Conservation (phyloP, 2,113 vertebrate species). For the Butorides virescens region DNA sequence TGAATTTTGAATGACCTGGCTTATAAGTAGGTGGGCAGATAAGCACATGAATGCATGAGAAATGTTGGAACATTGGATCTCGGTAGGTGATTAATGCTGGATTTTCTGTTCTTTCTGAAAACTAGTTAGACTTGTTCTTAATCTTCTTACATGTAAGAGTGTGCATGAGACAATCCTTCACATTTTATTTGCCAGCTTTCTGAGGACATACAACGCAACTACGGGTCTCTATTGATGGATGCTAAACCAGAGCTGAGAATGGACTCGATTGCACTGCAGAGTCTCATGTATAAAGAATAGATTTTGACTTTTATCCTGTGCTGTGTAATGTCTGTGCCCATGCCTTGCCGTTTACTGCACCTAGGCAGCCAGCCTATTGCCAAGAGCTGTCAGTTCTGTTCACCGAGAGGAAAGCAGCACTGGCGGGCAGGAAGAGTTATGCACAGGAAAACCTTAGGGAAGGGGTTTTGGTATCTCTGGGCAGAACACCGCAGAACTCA, state of each 20-base stretch:
- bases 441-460: neutral
- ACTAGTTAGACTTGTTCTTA: slow-evolving; percentile 24
- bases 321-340: neutral
- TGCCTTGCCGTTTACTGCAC: neutral
- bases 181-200: neutral
- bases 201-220: neutral
- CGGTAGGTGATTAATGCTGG: neutral
- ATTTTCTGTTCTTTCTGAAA: slow-evolving; percentile 4
- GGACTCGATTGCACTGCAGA: neutral
- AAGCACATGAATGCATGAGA: neutral
- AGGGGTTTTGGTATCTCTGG: neutral
- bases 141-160: neutral
- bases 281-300: neutral
- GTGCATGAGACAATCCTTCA: neutral
- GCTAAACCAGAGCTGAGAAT: neutral
- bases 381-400: neutral
- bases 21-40: neutral
- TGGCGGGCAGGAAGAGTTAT: neutral
- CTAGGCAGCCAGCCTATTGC: neutral
- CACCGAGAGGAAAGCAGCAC: neutral
- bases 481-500: neutral
- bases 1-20: neutral
- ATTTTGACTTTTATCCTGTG: neutral
- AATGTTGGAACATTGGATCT: neutral
- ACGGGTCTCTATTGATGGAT: neutral